Conservation (phyloP, 2,797 vertebrate genomes). For the Xyrichtys novacula region DNA sequence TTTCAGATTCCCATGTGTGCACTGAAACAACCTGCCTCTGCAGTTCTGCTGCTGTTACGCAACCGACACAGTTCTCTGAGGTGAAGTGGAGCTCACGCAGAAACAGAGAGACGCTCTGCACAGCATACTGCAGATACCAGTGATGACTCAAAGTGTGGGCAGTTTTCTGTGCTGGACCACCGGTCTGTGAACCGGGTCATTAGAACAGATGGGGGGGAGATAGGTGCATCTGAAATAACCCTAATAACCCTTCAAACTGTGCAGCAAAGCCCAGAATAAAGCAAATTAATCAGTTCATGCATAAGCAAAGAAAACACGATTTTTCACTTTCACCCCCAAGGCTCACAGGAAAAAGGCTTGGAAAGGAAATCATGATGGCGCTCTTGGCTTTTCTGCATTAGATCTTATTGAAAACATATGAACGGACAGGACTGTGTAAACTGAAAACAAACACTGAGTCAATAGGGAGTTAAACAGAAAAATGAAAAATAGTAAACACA, state of each 20-base stretch:
- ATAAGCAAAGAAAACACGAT: conserved; percentile 50
- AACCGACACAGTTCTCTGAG: conserved; percentile 70
- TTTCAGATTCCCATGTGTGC: conserved; percentile 45
- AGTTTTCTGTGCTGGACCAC: conserved; percentile 28
- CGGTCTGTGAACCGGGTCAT: conserved; percentile 51
- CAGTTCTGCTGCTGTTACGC: conserved; percentile 62
- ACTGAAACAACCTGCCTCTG: conserved; percentile 58
- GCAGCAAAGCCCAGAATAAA: conserved; percentile 49
- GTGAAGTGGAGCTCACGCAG: conserved; percentile 43
- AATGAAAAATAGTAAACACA: no score
- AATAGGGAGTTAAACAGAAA: neutral
- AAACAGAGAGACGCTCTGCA: conserved; percentile 18
- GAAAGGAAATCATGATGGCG: neutral
- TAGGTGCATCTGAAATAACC: conserved; percentile 5
- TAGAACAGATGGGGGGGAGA: conserved; percentile 38
- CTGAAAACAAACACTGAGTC: neutral
- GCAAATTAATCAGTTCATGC: conserved; percentile 35
- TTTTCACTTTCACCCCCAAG: conserved; percentile 34
- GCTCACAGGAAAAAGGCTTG: conserved; percentile 5
- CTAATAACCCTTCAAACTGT: conserved; percentile 12
- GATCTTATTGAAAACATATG: neutral
- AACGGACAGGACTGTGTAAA: no score
- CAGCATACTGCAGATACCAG: conserved; percentile 31
- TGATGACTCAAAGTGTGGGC: conserved; percentile 47
- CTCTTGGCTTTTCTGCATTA: neutral